Evolutionary conservation across 2,113 vertebrate species (phyloP).

Genomic region (Hassar affinis): DNA sequence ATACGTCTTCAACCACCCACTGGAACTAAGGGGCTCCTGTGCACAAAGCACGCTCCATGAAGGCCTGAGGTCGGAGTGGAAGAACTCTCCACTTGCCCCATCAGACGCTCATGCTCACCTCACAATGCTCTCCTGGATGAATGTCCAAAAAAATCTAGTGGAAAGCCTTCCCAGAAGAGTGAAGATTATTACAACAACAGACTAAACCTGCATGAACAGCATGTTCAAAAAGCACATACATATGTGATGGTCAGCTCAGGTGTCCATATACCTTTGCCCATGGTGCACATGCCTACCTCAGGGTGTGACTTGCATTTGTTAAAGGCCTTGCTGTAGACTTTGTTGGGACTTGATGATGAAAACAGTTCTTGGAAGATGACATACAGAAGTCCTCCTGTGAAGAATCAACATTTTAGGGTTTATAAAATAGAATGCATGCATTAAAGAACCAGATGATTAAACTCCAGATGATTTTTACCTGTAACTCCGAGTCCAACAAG

Average conservation of each 20-base stretch:
- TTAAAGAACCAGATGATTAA: slow-evolving; percentile 7
- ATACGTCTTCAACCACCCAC: too few relatives aligned
- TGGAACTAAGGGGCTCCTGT: too few relatives aligned
- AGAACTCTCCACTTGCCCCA: too few relatives aligned
- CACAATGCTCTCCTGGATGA: too few relatives aligned
- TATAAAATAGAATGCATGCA: background rate
- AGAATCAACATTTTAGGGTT: slow-evolving; percentile 34
- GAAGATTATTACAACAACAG: background rate
- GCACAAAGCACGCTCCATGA: too few relatives aligned
- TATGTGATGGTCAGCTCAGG: background rate
- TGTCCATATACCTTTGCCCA: background rate
- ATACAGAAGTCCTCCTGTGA: slow-evolving; percentile 86
- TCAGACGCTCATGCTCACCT: too few relatives aligned
- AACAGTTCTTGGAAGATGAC: slow-evolving; percentile 92
- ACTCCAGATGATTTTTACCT: slow-evolving; percentile 69
- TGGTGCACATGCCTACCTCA: slow-evolving; percentile 72
- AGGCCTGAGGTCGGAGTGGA: too few relatives aligned
- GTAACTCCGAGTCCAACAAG: slow-evolving; percentile 86
- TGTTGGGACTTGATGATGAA: slow-evolving; percentile 90
- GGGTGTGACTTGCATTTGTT: slow-evolving; percentile 85
- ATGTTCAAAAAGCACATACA: too few relatives aligned
- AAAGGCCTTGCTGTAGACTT: slow-evolving; percentile 87
- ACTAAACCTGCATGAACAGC: background rate
- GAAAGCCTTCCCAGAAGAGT: background rate
- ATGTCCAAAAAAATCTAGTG: background rate